Evolutionary conservation across 1,140 invertebrate species (phyloP).

Genomic region (Lucilia cuprina): DNA sequence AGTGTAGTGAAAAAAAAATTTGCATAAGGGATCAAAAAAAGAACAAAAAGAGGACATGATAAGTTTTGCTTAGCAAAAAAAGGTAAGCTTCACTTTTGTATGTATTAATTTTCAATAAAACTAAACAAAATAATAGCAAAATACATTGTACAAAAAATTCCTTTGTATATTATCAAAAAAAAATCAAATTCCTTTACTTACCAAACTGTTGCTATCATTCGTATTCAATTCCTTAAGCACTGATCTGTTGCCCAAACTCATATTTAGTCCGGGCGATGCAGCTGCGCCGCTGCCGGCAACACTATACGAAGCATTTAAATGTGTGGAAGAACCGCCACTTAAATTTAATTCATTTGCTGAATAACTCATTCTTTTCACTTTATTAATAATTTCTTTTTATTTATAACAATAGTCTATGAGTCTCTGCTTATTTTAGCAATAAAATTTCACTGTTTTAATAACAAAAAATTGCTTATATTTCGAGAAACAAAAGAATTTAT

Average conservation of each 20-base stretch:
- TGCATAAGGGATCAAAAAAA: too few relatives aligned
- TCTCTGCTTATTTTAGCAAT: too few relatives aligned
- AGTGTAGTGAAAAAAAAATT: too few relatives aligned
- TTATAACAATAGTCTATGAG: background rate
- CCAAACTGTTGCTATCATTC: background rate
- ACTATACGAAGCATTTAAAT: background rate
- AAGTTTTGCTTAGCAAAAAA: too few relatives aligned
- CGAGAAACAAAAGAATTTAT: background rate
- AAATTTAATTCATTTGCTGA: conserved; percentile 18
- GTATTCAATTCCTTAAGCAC: conserved; percentile 27
- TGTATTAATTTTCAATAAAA: too few relatives aligned
- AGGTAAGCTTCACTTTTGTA: too few relatives aligned
- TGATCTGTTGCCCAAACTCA: background rate
- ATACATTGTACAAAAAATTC: too few relatives aligned
- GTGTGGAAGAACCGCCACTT: conserved; percentile 13
- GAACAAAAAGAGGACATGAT: too few relatives aligned
- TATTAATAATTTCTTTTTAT: background rate
- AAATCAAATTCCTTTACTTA: conserved; percentile 12
- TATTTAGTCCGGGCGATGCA: background rate
- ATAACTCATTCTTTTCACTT: conserved; percentile 13
- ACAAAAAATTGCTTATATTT: background rate
- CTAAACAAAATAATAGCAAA: too few relatives aligned
- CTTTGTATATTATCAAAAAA: too few relatives aligned
- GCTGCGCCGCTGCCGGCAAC: background rate
- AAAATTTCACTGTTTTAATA: too few relatives aligned